Percentiles rank a stretch among this genome's conserved stretches.
Conservation (phyloP, 2,113 vertebrate genomes). For the Chroicocephalus ridibundus region DNA sequence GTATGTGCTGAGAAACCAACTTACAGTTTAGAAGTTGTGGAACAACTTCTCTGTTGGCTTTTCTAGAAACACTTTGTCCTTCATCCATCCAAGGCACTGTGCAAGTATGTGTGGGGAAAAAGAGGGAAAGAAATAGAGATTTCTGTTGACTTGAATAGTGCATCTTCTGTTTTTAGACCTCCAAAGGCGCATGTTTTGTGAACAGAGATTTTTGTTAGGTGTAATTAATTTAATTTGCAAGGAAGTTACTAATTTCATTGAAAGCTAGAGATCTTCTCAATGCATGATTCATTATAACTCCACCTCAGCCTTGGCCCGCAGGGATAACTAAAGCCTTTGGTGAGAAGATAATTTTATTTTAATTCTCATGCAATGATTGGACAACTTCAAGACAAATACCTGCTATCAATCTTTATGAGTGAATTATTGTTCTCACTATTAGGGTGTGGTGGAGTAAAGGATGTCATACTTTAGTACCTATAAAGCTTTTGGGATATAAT, state of each 20-base stretch:
- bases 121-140: not conserved
- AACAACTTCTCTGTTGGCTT: not conserved
- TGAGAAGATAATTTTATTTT: slow-evolving; percentile 83
- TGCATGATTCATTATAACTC: slow-evolving; percentile 60
- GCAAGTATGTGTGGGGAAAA: not conserved
- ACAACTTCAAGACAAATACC: slow-evolving; percentile 67
- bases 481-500: slow-evolving; percentile 72
- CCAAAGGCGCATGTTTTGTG: slow-evolving; percentile 31
- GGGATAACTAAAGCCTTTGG: slow-evolving; percentile 66
- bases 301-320: slow-evolving; percentile 61
- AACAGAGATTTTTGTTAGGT: slow-evolving; percentile 61
- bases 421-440: slow-evolving; percentile 71
- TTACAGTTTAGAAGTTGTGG: not conserved
- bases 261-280: slow-evolving; percentile 64
- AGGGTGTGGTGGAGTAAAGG: slow-evolving; percentile 70
- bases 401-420: slow-evolving; percentile 75
- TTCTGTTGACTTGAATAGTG: not conserved
- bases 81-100: not conserved
- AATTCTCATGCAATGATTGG: slow-evolving; percentile 79
- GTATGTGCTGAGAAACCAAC: not conserved
- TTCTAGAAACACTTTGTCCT: not conserved
- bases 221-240: slow-evolving; percentile 71
- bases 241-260: slow-evolving; percentile 76
- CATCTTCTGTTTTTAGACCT: slow-evolving; percentile 60
- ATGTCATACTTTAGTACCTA: slow-evolving; percentile 69